Conservation (phyloP, 1,140 invertebrate species). For the Trigoniulus corallinus region DNA sequence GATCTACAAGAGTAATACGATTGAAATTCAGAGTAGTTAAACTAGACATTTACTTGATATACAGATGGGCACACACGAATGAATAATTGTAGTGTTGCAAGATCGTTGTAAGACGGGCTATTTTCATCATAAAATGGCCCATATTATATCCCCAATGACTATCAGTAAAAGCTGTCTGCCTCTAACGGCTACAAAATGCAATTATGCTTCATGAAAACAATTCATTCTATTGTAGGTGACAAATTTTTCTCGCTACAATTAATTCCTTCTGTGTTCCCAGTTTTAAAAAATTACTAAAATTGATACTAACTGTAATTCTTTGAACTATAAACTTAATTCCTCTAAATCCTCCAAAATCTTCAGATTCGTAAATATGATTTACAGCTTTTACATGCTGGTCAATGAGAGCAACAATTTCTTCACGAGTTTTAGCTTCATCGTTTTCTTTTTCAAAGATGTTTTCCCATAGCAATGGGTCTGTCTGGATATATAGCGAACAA, state of each 20-base stretch:
- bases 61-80: conserved; percentile 1
- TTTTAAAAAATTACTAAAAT: neutral
- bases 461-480: conserved; percentile 91
- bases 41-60: neutral
- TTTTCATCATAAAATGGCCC: too few relatives aligned
- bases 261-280: neutral
- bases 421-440: conserved; percentile 61
- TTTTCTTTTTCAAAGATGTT: conserved; percentile 49
- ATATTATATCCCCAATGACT: too few relatives aligned
- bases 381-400: conserved; percentile 96
- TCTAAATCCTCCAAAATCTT: conserved; percentile 81
- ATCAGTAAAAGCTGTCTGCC: too few relatives aligned
- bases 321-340: conserved; percentile 98
- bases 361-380: conserved; percentile 92
- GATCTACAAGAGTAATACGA: too few relatives aligned
- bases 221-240: too few relatives aligned
- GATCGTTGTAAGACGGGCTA: too few relatives aligned
- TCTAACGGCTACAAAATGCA: too few relatives aligned
- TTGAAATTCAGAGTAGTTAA: conserved; percentile 13
- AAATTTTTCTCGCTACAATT: too few relatives aligned
- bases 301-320: conserved; percentile 60
- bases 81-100: too few relatives aligned
- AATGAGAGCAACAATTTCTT: conserved; percentile 93
- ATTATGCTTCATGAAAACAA: too few relatives aligned
- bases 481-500: conserved; percentile 91